phyloP scores from a whole-genome alignment of 2,113 vertebrate genomes.

The Laticauda colubrina region DNA sequence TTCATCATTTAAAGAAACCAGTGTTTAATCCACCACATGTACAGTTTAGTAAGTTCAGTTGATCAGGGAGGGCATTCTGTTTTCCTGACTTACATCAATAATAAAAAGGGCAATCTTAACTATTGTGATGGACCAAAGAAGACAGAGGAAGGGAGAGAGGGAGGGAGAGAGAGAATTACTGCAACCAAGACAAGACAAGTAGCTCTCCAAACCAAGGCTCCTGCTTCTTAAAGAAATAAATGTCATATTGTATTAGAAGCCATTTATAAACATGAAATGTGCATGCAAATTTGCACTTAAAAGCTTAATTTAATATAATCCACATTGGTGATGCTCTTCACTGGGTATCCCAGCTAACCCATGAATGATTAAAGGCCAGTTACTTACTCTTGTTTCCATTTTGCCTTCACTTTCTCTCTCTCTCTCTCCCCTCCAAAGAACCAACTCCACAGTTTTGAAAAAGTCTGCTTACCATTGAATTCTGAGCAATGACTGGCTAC shows the following conservation, averaged over 20 bases:
- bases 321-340: conserved; percentile 82
- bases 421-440: conserved; percentile 67
- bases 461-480: conserved; percentile 91
- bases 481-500: conserved; percentile 99
- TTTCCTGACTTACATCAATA: conserved; percentile 40
- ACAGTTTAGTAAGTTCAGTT: not conserved
- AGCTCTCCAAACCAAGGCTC: conserved; percentile 49
- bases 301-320: conserved; percentile 85
- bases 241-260: conserved; percentile 76
- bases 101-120: conserved; percentile 51
- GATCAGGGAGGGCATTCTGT: conserved; percentile 33
- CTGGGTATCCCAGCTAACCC: conserved; percentile 76
- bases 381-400: conserved; percentile 80
- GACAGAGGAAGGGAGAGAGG: conserved; percentile 39
- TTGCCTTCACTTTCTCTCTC: conserved; percentile 50
- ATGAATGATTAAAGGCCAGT: conserved; percentile 92
- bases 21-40: conserved; percentile 18
- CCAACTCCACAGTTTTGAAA: conserved; percentile 76
- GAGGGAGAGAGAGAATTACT: conserved; percentile 44
- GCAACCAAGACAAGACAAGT: conserved; percentile 60
- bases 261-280: conserved; percentile 88
- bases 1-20: conserved; percentile 56
- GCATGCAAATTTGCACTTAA: conserved; percentile 88
- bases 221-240: conserved; percentile 66
- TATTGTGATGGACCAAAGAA: conserved; percentile 34